phyloP scores from a whole-genome alignment of 2,888 invertebrate genomes.

The Cantharis lateralis region DNA sequence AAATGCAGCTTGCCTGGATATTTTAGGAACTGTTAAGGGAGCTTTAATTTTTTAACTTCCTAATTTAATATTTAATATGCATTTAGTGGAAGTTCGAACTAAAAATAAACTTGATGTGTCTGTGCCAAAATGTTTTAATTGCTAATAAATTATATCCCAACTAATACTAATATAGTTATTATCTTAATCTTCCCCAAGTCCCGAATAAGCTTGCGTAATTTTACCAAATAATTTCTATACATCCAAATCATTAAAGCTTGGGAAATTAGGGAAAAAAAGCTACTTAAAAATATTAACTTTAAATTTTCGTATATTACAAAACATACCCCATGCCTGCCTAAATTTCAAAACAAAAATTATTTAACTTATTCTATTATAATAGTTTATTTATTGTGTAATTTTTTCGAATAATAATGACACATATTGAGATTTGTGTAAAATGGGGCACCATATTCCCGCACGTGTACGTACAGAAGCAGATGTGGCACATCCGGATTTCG shows the following conservation, averaged over 20 bases:
- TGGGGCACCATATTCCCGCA: conserved; percentile 22
- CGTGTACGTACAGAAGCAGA: conserved; percentile 36
- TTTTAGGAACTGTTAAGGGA: conserved; percentile 25
- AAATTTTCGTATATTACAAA: no score
- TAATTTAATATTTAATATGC: neutral
- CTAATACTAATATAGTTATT: no score
- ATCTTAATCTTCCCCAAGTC: no score
- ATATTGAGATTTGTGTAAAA: conserved; percentile 15
- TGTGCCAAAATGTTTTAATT: neutral
- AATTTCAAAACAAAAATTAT: neutral
- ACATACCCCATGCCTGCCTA: no score
- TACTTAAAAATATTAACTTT: no score
- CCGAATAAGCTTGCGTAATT: no score
- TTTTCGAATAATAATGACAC: conserved; percentile 9
- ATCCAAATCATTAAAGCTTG: no score
- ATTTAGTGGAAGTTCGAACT: neutral
- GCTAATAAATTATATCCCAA: neutral
- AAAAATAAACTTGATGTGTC: neutral
- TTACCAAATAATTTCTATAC: no score
- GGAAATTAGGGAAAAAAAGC: no score
- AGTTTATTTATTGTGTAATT: neutral
- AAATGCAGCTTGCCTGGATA: conserved; percentile 18
- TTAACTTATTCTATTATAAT: neutral
- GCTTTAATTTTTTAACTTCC: neutral
- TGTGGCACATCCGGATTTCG: conserved; percentile 36